Percentiles rank a stretch among this genome's conserved stretches.
Conservation (phyloP, 2,797 vertebrate species). For the Scolopax bukidnonensis region DNA sequence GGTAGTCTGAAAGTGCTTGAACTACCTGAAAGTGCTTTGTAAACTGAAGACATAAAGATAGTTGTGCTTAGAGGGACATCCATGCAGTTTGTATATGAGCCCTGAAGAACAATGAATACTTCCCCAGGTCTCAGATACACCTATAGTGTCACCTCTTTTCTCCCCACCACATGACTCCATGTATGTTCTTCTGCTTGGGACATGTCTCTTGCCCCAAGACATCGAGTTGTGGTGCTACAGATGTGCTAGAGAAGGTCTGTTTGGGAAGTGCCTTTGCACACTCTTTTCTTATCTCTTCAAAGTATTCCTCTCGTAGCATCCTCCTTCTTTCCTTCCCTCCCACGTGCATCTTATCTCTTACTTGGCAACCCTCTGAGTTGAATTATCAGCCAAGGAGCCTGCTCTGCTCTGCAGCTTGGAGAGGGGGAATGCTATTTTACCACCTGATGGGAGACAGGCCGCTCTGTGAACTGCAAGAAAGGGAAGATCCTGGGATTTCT, state of each 20-base stretch:
- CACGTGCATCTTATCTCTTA: neutral
- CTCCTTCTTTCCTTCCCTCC: neutral
- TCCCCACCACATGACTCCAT: neutral
- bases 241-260: neutral
- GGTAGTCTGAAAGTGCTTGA: no score
- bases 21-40: neutral
- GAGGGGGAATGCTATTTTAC: neutral
- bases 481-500: neutral
- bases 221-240: neutral
- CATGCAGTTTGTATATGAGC: neutral
- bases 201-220: neutral
- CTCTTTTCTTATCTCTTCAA: neutral
- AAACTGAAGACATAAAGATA: neutral
- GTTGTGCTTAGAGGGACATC: neutral
- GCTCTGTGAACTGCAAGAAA: neutral
- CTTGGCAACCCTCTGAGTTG: neutral
- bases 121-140: neutral
- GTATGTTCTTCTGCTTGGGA: neutral
- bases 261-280: neutral
- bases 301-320: neutral
- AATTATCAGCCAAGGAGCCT: neutral
- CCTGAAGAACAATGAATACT: neutral
- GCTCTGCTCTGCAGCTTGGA: neutral
- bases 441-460: neutral
- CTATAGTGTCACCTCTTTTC: neutral